Evolutionary conservation across 2,797 vertebrate species (phyloP).

Genomic region (Pangasius sanitwongsei): DNA sequence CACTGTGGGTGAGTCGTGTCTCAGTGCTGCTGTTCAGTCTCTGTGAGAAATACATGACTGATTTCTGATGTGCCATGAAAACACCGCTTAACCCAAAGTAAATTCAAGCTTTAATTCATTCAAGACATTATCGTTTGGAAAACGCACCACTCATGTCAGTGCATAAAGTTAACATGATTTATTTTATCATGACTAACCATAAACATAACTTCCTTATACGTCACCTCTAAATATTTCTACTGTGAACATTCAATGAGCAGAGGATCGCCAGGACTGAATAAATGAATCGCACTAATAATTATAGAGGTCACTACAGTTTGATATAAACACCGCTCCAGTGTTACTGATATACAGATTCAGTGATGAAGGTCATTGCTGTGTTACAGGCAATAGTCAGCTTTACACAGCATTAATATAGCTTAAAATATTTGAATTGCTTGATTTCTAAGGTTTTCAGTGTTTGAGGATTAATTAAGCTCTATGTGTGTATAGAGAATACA

Average conservation of each 20-base stretch:
- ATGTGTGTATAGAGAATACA: not conserved
- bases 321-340: not conserved
- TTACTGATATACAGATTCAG: not conserved
- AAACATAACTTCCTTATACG: not conserved
- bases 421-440: not conserved
- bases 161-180: not conserved
- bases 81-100: not conserved
- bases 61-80: not conserved
- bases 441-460: not conserved
- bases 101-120: not conserved
- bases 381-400: not conserved
- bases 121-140: not conserved
- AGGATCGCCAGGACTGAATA: not conserved
- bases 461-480: not conserved
- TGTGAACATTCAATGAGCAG: not conserved
- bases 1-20: slow-evolving; percentile 88
- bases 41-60: not conserved
- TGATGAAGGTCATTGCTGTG: slow-evolving; percentile 8
- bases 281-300: not conserved
- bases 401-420: not conserved
- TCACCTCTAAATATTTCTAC: not conserved
- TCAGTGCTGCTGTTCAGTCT: not conserved
- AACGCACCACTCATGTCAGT: not conserved
- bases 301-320: not conserved
- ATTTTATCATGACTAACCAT: not conserved